phyloP scores from a whole-genome alignment of 2,797 vertebrate species.

The Pangasius macronema region DNA sequence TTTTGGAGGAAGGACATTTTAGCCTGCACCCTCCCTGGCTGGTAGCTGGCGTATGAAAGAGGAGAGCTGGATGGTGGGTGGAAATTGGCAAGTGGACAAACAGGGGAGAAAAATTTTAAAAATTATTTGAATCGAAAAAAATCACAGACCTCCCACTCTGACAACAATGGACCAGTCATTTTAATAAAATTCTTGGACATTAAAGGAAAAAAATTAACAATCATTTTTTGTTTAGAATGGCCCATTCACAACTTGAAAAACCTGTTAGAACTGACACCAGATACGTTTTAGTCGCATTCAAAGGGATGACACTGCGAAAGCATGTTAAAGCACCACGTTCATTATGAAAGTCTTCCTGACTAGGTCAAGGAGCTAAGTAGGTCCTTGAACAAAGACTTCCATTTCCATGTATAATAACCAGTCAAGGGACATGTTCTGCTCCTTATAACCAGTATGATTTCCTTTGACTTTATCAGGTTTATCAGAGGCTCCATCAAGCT shows the following conservation, averaged over 20 bases:
- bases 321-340: neutral
- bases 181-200: neutral
- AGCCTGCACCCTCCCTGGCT: neutral
- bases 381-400: neutral
- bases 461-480: slow-evolving; percentile 15
- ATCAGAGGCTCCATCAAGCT: slow-evolving; percentile 38
- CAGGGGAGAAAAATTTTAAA: neutral
- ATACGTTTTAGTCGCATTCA: neutral
- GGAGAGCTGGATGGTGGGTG: neutral
- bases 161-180: neutral
- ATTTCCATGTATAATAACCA: neutral
- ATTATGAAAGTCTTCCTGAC: neutral
- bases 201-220: neutral
- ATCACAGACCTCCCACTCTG: neutral
- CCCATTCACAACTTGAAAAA: neutral
- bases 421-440: slow-evolving; percentile 23
- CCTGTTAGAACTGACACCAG: neutral
- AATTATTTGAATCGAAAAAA: too few relatives aligned
- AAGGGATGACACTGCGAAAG: too few relatives aligned
- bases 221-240: neutral
- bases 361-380: neutral
- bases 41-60: neutral
- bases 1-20: neutral
- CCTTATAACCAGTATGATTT: slow-evolving; percentile 21
- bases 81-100: neutral